phyloP scores from a whole-genome alignment of 2,797 vertebrate genomes.

The Euthynnus affinis region DNA sequence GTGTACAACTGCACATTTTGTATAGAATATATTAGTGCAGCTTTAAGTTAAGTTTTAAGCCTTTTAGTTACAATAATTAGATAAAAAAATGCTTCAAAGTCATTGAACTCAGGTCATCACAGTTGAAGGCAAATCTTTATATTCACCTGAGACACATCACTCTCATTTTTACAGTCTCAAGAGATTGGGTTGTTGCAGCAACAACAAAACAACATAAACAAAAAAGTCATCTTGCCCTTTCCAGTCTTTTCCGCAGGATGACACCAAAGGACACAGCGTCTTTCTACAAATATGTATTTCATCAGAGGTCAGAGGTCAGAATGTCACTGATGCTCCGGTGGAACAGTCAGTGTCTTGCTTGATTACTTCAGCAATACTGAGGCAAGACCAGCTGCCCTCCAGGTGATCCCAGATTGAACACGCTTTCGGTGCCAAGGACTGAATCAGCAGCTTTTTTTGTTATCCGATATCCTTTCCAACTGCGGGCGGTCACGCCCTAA shows the following conservation, averaged over 20 bases:
- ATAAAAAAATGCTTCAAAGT: not conserved
- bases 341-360: conserved; percentile 27
- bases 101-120: not conserved
- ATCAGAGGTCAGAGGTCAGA: conserved; percentile 43
- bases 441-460: conserved; percentile 58
- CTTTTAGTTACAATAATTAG: too few species aligned
- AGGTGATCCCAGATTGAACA: conserved; percentile 50
- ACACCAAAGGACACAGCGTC: conserved; percentile 7
- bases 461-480: conserved; percentile 43
- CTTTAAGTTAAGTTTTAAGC: not conserved
- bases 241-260: not conserved
- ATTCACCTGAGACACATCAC: too few species aligned
- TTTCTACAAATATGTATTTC: conserved; percentile 24
- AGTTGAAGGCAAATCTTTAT: not conserved
- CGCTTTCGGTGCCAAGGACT: conserved; percentile 23
- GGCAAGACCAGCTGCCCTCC: conserved; percentile 38
- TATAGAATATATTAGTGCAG: not conserved
- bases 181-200: not conserved
- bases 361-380: conserved; percentile 41
- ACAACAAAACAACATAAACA: not conserved
- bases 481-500: conserved; percentile 16
- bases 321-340: not conserved
- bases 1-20: not conserved
- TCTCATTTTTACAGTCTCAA: too few species aligned
- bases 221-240: not conserved